phyloP scores from a whole-genome alignment of 2,113 vertebrate genomes.

The Ophthalmolycus amberensis region DNA sequence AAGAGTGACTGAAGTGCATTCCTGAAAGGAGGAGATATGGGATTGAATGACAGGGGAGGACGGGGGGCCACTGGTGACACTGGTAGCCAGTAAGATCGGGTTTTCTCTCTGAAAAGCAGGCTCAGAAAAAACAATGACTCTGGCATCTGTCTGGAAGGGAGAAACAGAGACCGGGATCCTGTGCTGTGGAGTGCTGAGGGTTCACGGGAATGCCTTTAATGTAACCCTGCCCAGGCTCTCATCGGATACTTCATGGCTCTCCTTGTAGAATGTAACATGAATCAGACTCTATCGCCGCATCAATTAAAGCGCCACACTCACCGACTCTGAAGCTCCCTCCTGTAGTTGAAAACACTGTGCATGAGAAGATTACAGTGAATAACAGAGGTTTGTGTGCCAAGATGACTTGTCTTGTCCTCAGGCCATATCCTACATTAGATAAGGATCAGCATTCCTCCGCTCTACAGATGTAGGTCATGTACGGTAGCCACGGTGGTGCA shows the following conservation, averaged over 20 bases:
- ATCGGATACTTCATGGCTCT: constrained; percentile 66
- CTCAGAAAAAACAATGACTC: constrained; percentile 77
- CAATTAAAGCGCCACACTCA: constrained; percentile 64
- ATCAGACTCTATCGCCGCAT: constrained; percentile 58
- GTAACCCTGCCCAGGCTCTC: constrained; percentile 66
- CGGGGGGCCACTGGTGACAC: constrained; percentile 76
- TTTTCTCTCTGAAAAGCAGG: constrained; percentile 73
- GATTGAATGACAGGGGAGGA: constrained; percentile 81
- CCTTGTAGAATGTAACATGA: constrained; percentile 61
- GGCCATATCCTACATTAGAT: constrained; percentile 71
- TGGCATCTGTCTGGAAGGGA: constrained; percentile 79
- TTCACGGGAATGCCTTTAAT: constrained; percentile 79
- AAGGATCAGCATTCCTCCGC: constrained; percentile 69
- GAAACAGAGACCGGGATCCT: constrained; percentile 64
- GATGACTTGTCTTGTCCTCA: constrained; percentile 65
- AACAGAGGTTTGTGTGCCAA: constrained; percentile 58
- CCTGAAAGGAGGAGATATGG: constrained; percentile 75
- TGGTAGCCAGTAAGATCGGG: constrained; percentile 73
- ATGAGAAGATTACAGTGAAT: constrained; percentile 55
- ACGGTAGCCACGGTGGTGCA: constrained; percentile 42
- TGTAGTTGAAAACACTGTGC: constrained; percentile 39
- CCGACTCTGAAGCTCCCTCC: constrained; percentile 31
- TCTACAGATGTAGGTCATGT: constrained; percentile 76
- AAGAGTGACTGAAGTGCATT: constrained; percentile 80
- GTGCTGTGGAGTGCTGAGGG: constrained; percentile 59